phyloP scores from a whole-genome alignment of 2,888 invertebrate genomes.

The Polylopha cassiicola region DNA sequence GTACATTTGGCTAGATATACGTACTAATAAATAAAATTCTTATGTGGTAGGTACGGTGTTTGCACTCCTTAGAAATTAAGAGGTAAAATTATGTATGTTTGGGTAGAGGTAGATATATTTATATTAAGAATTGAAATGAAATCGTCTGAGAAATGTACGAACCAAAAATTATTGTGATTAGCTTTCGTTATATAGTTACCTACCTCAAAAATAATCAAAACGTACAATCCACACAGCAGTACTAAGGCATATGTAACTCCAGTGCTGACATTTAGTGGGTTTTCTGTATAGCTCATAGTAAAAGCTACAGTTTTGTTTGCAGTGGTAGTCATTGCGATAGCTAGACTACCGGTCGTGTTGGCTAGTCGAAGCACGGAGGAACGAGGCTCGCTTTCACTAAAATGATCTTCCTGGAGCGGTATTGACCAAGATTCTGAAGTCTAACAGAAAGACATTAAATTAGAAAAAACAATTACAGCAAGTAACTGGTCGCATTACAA shows the following conservation, averaged over 20 bases:
- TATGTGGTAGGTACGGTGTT: too few relatives aligned
- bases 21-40: too few relatives aligned
- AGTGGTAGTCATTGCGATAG: constrained; percentile 18
- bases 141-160: too few relatives aligned
- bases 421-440: constrained; percentile 76
- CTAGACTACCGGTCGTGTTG: constrained; percentile 20
- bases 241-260: constrained; percentile 83
- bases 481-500: too few relatives aligned
- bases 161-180: constrained; percentile 43
- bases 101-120: too few relatives aligned
- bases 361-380: constrained; percentile 51
- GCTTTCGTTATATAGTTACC: constrained; percentile 38
- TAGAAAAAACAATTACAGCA: too few relatives aligned
- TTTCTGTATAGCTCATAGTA: constrained; percentile 64
- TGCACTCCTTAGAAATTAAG: too few relatives aligned
- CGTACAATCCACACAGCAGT: constrained; percentile 82
- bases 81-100: too few relatives aligned
- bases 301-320: constrained; percentile 27
- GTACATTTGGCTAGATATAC: too few relatives aligned
- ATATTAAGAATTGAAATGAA: too few relatives aligned
- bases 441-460: constrained; percentile 23
- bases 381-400: constrained; percentile 63
- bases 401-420: constrained; percentile 69
- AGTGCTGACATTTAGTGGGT: constrained; percentile 77
- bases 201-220: constrained; percentile 88